Evolutionary conservation across 92 coral and sea anemone genomes (phyloP), one percentile per base, ranked within the genome.

Genomic region (Umimayanthus kanabou): DNA sequence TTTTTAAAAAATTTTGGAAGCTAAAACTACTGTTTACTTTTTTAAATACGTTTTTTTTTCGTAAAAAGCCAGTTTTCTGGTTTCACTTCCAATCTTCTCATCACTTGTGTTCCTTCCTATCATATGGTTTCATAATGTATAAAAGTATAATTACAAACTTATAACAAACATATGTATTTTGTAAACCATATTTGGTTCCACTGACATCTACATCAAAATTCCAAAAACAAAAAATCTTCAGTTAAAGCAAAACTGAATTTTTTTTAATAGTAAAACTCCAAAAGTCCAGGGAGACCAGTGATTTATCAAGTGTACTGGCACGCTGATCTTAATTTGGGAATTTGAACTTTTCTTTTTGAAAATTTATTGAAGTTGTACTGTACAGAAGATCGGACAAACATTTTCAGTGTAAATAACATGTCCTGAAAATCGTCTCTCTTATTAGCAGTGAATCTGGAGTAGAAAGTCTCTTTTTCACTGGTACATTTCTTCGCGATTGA

Each of bases 141-240:
- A 23, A 30, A 13, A 16, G 26, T 33, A 39, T 57, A 53, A 55
- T 55, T 20, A 57, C 15, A 16, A 80, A 33, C 22, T 28, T 9
- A 5, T 80, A 20, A 80, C 28, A 80, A 80, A 55, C 82, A 78
- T 66, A 78, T 78, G 82, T 78, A 80, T 72, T 18, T 78, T 47
- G 58, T 49, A 78, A 78, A 49, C 82, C 82, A 58, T 33, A 77
- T 61, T 61, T 61, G 26, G 69, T 61, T 61, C 69, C 58, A 53
- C 11, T 53, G 26, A 61, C 69, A 61, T 61, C 81, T 4, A 15
- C 16, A 79, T 16, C 26, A 50, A 80, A 80, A 80, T 80, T 80
- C 84, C 84, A 53, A 29, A 29, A 18, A 13, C 28, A 18, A 55
- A 30, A 80, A 80, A 9, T 28, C 64, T 6, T 22, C n/a, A n/a